A percentile compares a stretch with the other conserved stretches of the same genome.
Evolutionary conservation across 2,888 invertebrate species (phyloP).

Genomic region (Sepioteuthis lessoniana): DNA sequence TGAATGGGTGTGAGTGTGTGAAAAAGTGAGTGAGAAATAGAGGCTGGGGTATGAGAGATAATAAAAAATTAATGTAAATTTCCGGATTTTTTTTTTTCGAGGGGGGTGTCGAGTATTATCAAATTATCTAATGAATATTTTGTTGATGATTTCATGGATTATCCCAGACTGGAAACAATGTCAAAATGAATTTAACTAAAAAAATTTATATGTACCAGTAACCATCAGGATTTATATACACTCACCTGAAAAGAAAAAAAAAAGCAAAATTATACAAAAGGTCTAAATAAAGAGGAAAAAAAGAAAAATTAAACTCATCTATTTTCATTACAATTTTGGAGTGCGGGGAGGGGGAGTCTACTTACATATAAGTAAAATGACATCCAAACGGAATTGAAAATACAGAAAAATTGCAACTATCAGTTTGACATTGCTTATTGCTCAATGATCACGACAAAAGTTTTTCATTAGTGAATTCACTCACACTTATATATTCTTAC

Average conservation of each 20-base stretch:
- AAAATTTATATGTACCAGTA: background rate
- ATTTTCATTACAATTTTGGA: background rate
- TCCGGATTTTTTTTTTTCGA: background rate
- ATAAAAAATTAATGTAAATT: background rate
- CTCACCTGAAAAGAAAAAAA: background rate
- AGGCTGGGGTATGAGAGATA: background rate
- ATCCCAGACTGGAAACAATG: background rate
- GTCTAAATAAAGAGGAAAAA: background rate
- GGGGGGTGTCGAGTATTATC: too few species aligned
- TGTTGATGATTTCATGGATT: background rate
- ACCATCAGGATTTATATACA: background rate
- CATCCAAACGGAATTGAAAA: too few species aligned
- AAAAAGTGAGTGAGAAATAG: too few species aligned
- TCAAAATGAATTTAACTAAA: background rate
- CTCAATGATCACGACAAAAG: too few species aligned
- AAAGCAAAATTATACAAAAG: background rate
- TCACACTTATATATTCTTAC: too few species aligned
- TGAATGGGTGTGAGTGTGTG: too few species aligned
- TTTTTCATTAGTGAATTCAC: too few species aligned
- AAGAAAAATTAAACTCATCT: background rate
- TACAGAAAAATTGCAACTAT: too few species aligned
- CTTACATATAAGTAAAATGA: too few species aligned
- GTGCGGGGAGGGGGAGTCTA: too few species aligned
- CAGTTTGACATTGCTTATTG: too few species aligned
- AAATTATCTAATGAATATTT: background rate